Conservation (phyloP, 1,140 invertebrate genomes). For the Hypothenemus hampei region DNA sequence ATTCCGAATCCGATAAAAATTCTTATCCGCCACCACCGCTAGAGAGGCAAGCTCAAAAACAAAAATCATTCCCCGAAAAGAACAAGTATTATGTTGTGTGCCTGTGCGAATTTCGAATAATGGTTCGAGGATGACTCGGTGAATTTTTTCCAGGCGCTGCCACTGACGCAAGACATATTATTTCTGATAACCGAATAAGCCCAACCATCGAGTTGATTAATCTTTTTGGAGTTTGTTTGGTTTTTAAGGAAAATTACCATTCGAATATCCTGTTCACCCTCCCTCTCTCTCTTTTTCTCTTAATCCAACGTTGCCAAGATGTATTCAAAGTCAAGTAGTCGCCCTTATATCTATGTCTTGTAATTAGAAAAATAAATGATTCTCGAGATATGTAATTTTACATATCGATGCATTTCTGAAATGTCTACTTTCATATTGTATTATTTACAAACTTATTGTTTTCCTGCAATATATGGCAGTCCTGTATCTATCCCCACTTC, state of each 20-base stretch:
- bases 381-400: too few species aligned
- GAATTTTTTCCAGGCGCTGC: conserved; percentile 11
- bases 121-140: conserved; percentile 9
- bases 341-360: too few species aligned
- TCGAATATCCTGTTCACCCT: too few species aligned
- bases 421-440: too few species aligned
- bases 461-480: too few species aligned
- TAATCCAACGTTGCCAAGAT: too few species aligned
- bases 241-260: conserved; percentile 4
- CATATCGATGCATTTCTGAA: too few species aligned
- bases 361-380: too few species aligned
- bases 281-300: too few species aligned
- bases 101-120: conserved; percentile 8
- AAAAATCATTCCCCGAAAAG: conserved; percentile 3
- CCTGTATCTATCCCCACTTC: too few species aligned
- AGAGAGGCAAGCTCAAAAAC: conserved; percentile 1
- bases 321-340: too few species aligned
- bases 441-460: too few species aligned
- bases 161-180: conserved; percentile 13
- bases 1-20: conserved; percentile 13
- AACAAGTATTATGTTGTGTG: conserved; percentile 10
- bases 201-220: conserved; percentile 10
- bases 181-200: conserved; percentile 9
- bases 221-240: conserved; percentile 10
- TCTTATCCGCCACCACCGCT: conserved; percentile 1